These are phyloP conservation scores for Danaus chrysippus DNA, from an alignment of 2,888 invertebrate genomes.

Conservation along the genomic window DNA sequence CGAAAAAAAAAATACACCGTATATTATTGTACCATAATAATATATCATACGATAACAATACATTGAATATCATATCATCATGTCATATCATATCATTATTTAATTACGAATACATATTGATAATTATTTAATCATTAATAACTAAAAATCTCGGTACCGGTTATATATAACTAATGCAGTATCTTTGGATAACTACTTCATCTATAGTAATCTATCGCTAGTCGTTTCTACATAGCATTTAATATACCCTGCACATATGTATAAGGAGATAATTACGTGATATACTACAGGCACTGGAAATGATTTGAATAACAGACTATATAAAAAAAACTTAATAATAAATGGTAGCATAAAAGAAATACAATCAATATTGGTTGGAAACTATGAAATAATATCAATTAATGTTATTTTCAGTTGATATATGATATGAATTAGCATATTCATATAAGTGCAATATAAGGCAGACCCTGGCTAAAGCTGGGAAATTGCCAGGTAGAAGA, in stretches of 20 bases:
- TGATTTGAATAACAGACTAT: not conserved
- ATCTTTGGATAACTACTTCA: constrained; percentile 24
- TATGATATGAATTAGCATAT: not conserved
- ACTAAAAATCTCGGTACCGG: constrained; percentile 2
- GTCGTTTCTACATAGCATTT: constrained; percentile 40
- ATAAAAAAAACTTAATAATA: no score
- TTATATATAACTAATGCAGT: constrained; percentile 9
- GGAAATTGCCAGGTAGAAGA: no score
- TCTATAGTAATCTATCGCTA: constrained; percentile 27
- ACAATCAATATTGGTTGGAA: no score
- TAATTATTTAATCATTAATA: not conserved
- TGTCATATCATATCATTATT: not conserved
- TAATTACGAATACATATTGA: not conserved
- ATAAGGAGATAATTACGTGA: constrained; percentile 31
- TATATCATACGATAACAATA: no score
- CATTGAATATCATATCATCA: no score
- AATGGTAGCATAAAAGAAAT: no score
- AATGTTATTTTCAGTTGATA: not conserved
- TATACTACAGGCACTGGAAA: constrained; percentile 5
- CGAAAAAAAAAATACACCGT: no score
- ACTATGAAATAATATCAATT: not conserved
- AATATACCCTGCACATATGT: constrained; percentile 54
- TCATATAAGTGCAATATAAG: no score
- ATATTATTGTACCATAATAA: no score
- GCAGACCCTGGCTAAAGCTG: no score